Base-by-base conservation (phyloP, 2,113 vertebrate genomes). In the Peucedramus taeniatus region DNA sequence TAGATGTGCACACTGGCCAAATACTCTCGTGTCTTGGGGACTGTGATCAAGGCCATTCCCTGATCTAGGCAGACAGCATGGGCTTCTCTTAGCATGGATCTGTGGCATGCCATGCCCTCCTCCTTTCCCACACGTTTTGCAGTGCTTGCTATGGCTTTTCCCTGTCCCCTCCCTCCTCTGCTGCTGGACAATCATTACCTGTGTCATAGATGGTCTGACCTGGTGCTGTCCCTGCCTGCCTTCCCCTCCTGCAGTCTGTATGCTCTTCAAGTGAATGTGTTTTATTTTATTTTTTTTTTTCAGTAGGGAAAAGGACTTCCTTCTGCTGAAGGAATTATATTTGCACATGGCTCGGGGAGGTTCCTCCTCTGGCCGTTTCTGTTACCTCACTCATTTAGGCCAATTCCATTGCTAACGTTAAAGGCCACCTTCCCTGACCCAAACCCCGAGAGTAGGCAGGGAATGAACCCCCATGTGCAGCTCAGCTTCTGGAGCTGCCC, bases 331-430 rank as follows among this genome's bases (percentile, higher is more conserved):
- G 97, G 95, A 97, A 79, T 94, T 78, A 72, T 87, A 96, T 97
- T 98, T 97, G 97, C 97, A 98, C 98, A 96, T 51, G 97, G 93
- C 95, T 94, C 74, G 60, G 97, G 96, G 96, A 94, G 94, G 77
- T 49, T 50, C 66, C 86, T 95, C 89, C 96, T 95, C 97, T 83
- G 97, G 96, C 97, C 96, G 45, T 94, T 97, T 97, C 97, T 60
- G 94, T 98, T 98, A 98, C 98, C 98, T 98, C 98, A 98, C 96
- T 97, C 96, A 95, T 95, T 93, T 97, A 87, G 83, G 97, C 94
- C 96, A 96, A 94, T 96, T 95, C 94, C 90, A 96, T 96, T 91
- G 95, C 96, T 97, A 92, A 95, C 9, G 6, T 96, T 96, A 6
- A 94, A 90, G 92, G 94, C 95, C 95, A 74, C 95, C 81, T 89